These are phyloP conservation scores for Nasonia oneida DNA, from an alignment of 2,888 invertebrate genomes.

Conservation along the genomic window DNA sequence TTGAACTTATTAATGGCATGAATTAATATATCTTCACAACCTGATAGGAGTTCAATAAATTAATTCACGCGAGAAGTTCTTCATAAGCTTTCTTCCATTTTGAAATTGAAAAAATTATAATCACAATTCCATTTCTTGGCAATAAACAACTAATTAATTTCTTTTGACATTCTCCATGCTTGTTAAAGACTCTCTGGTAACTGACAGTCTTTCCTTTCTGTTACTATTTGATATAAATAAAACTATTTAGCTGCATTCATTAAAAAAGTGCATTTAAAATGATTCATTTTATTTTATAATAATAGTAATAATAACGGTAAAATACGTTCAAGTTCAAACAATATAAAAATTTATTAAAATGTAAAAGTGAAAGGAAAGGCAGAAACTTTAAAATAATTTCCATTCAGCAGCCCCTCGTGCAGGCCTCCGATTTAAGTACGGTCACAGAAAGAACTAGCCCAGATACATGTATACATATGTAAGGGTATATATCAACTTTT, in stretches of 20 bases:
- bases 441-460: constrained; percentile 56
- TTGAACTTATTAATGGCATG: constrained; percentile 17
- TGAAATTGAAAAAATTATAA: neutral
- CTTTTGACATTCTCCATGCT: constrained; percentile 30
- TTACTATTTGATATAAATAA: constrained; percentile 11
- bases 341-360: neutral
- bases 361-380: constrained; percentile 44
- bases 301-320: neutral
- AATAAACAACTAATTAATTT: neutral
- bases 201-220: constrained; percentile 48
- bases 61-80: neutral
- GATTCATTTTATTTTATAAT: neutral
- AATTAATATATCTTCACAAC: constrained; percentile 8
- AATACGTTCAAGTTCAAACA: neutral
- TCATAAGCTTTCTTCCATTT: neutral
- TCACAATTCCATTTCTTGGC: neutral
- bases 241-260: neutral
- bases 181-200: neutral
- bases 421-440: constrained; percentile 51
- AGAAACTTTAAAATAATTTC: constrained; percentile 35
- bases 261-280: neutral
- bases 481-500: neutral
- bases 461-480: neutral
- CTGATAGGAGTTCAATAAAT: constrained; percentile 1
- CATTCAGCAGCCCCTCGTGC: constrained; percentile 59